These are phyloP conservation scores for Struthidea cinerea DNA, from an alignment of 2,113 vertebrate species.

Conservation along the genomic window DNA sequence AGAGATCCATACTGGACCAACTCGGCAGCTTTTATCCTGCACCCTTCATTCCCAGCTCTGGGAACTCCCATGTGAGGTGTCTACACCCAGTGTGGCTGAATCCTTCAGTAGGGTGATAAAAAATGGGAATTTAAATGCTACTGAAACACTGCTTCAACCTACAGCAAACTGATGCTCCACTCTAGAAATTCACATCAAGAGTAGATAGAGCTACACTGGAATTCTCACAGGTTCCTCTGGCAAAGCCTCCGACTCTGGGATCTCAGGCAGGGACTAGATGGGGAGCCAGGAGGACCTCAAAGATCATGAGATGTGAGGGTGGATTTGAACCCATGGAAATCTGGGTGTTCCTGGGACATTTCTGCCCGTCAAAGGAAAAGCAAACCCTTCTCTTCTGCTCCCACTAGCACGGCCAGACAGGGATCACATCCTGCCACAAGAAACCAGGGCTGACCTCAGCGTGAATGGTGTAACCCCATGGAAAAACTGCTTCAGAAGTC, in stretches of 20 bases:
- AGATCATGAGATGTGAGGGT: background rate
- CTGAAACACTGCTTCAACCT: background rate
- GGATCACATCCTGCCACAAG: background rate
- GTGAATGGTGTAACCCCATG: fast-evolving
- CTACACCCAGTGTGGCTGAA: background rate
- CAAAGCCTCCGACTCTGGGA: background rate
- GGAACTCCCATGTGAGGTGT: background rate
- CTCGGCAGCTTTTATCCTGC: background rate
- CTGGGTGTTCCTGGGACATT: background rate
- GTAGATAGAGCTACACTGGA: background rate
- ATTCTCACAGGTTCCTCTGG: background rate
- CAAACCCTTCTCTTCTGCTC: background rate
- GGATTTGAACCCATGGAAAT: background rate
- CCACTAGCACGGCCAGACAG: background rate
- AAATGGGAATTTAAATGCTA: background rate
- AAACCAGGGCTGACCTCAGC: background rate
- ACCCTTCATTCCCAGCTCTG: background rate
- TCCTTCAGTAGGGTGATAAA: background rate
- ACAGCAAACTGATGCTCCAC: background rate
- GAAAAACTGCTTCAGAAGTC: background rate
- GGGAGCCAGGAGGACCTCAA: background rate
- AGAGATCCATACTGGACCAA: background rate
- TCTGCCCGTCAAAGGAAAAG: background rate
- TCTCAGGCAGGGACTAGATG: background rate
- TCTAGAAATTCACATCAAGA: background rate